Base-by-base conservation (phyloP, 2,113 vertebrate genomes). In the Gracilinanus agilis region DNA sequence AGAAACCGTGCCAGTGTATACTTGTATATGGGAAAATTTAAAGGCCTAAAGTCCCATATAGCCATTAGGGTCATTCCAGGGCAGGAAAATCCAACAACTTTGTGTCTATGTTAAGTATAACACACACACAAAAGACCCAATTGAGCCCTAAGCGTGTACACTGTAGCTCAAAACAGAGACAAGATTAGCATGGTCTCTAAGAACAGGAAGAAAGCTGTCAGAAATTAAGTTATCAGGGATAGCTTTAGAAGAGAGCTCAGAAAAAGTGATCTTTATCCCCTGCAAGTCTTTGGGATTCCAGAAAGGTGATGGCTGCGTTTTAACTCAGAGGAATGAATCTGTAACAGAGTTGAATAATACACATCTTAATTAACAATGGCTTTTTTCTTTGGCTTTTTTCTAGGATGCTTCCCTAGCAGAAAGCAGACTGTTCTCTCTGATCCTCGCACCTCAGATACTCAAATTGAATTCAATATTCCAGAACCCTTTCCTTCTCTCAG, bases 261-360 rank as follows among this genome's bases (percentile, higher is more conserved):
- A 29, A 88, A 93, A 29, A 0, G 21, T 27, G 2, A 3, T 2
- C 16, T 55, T 75, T 0, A 44, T 0, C 0, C 0, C 12, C 24
- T 5, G 25, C 44, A 83, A 90, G 53, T 34, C 90, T 54, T 67
- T 3, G 44, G 75, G 67, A 27, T 89, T 19, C 13, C 0, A 0
- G 0, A 88, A 54, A 91, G 88, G 55, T 2, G 83, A 13, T 10
- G 55, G 53, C 90, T 91, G 90, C 54, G 0, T 53, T 92, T 90
- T 24, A 61, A 53, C 11, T 0, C 21, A 54, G 92, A 75, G 90
- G 2, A 53, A 83, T 2, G 92, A 83, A 49, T 83, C 56, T 11
- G 88, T 44, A 16, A 2, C 16, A 53, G 58, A 53, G n/a, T 13
- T 11, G 53, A 44, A 83, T 24, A 5, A 89, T 16, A 1, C 67